These are phyloP conservation scores for Brenthis ino DNA, from an alignment of 2,888 invertebrate genomes.

Conservation along the genomic window DNA sequence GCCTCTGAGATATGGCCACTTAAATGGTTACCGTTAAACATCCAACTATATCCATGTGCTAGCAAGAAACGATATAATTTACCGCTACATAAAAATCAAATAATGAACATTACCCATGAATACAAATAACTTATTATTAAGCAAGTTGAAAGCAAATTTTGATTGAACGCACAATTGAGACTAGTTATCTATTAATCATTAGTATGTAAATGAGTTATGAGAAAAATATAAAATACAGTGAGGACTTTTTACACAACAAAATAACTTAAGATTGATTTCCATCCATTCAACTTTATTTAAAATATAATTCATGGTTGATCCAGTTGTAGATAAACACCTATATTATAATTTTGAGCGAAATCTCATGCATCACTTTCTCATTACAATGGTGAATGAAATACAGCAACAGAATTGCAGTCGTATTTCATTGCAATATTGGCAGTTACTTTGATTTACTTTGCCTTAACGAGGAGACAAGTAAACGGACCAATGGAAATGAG, in stretches of 20 bases:
- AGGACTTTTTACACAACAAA: too few relatives aligned
- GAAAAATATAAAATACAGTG: too few relatives aligned
- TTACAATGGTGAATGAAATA: conserved; percentile 30
- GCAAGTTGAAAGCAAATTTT: too few relatives aligned
- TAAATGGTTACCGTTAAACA: conserved; percentile 60
- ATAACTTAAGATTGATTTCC: too few relatives aligned
- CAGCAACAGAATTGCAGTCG: conserved; percentile 17
- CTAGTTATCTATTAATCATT: too few relatives aligned
- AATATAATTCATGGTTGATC: too few relatives aligned
- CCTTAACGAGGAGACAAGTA: conserved; percentile 39
- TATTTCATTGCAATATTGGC: conserved; percentile 34
- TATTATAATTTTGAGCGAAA: conserved; percentile 6
- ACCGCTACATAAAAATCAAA: conserved; percentile 20
- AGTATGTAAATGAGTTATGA: too few relatives aligned
- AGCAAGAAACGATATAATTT: conserved; percentile 26
- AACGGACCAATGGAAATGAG: conserved; percentile 44
- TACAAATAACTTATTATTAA: conserved; percentile 1
- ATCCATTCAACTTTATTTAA: too few relatives aligned
- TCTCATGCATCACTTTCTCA: conserved; percentile 25
- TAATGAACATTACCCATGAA: conserved; percentile 1
- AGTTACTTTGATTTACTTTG: conserved; percentile 37
- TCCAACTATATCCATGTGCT: conserved; percentile 35
- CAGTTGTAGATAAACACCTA: too few relatives aligned
- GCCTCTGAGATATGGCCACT: conserved; percentile 59
- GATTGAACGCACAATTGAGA: too few relatives aligned